Conservation (phyloP, 1,140 invertebrate species). For the Papilio glaucus region DNA sequence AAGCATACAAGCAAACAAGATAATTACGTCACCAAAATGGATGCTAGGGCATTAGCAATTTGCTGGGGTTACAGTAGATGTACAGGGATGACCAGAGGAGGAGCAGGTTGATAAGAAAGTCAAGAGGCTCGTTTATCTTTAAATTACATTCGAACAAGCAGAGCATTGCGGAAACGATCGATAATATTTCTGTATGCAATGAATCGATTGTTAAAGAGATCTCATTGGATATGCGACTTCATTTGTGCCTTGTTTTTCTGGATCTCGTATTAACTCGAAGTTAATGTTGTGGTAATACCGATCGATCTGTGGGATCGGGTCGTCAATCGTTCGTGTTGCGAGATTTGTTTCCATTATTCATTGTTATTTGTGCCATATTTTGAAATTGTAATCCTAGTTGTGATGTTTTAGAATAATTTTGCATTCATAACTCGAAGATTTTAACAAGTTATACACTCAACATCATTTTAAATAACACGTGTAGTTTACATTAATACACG, state of each 20-base stretch:
- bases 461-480: no score
- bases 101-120: no score
- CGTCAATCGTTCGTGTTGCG: slow-evolving; percentile 7
- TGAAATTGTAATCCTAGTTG: slow-evolving; percentile 5
- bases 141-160: no score
- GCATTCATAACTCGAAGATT: background rate
- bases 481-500: no score
- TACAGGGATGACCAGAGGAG: no score
- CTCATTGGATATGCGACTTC: background rate
- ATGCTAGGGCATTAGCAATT: no score
- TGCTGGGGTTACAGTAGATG: no score
- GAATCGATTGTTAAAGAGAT: background rate
- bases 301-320: background rate
- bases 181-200: no score
- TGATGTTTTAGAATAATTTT: background rate
- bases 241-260: background rate
- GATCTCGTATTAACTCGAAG: background rate
- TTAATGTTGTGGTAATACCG: background rate
- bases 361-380: background rate
- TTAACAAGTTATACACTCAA: background rate
- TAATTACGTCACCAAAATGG: no score
- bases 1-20: no score
- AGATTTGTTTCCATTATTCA: background rate
- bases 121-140: no score
- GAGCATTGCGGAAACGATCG: background rate